phyloP scores from a whole-genome alignment of 2,888 invertebrate genomes.

The Andrena praecox region DNA sequence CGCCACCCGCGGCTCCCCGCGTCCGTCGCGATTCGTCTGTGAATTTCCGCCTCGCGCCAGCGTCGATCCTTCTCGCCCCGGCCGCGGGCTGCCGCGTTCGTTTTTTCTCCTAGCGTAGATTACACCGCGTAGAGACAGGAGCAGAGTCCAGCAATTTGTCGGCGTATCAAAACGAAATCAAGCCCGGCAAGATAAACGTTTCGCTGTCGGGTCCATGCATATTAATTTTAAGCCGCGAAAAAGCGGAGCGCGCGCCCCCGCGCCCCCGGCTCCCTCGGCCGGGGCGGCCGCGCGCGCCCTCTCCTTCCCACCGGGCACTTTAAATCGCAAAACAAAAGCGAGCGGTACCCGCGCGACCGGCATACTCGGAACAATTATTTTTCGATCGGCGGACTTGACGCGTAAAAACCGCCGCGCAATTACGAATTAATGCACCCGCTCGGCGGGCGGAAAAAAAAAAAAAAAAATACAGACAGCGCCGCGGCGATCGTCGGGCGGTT shows the following conservation, averaged over 20 bases:
- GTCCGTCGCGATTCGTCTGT: neutral
- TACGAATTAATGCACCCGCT: slow-evolving; percentile 79
- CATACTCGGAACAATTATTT: slow-evolving; percentile 81
- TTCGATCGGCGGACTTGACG: slow-evolving; percentile 80
- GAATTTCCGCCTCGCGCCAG: neutral
- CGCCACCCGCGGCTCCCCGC: neutral
- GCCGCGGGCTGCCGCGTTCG: neutral
- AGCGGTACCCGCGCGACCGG: slow-evolving; percentile 63
- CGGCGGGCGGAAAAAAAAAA: slow-evolving; percentile 48
- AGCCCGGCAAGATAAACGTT: slow-evolving; percentile 84
- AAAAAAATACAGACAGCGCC: slow-evolving; percentile 69
- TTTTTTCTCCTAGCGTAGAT: slow-evolving; percentile 45
- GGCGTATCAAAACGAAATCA: slow-evolving; percentile 84
- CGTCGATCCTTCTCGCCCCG: slow-evolving; percentile 1
- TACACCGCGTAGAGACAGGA: slow-evolving; percentile 59
- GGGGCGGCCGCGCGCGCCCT: neutral
- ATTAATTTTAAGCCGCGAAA: slow-evolving; percentile 84
- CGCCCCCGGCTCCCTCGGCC: neutral
- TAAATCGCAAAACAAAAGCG: slow-evolving; percentile 73
- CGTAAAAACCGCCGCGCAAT: slow-evolving; percentile 81
- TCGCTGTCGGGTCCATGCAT: slow-evolving; percentile 83
- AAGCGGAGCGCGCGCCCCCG: slow-evolving; percentile 73
- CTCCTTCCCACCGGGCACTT: slow-evolving; percentile 27
- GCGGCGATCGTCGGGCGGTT: slow-evolving; percentile 62
- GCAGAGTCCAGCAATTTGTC: slow-evolving; percentile 79